Conservation (phyloP, 2,113 vertebrate genomes). For the Sapayoa aenigma region DNA sequence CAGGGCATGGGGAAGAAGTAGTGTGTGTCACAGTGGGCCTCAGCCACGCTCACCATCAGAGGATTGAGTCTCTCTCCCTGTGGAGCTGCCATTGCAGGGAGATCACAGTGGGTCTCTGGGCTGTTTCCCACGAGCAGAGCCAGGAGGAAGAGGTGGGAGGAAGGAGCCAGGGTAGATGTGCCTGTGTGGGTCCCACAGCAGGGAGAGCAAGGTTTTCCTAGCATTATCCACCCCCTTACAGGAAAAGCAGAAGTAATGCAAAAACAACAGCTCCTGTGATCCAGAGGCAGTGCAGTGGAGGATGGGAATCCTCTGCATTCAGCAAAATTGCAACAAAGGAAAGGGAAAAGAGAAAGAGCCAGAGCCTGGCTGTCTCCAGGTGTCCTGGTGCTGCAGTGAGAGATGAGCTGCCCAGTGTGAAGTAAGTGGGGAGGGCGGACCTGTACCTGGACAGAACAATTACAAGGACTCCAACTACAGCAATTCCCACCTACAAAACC, state of each 20-base stretch:
- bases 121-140: not conserved
- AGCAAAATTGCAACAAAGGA: not conserved
- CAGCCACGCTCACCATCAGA: not conserved
- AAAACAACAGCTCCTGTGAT: not conserved
- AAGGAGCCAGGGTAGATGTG: not conserved
- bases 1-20: not conserved
- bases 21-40: not conserved
- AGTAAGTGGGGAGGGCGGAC: accelerated
- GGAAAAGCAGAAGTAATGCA: not conserved
- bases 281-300: not conserved
- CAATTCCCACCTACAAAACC: not conserved
- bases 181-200: accelerated
- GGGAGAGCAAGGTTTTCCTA: not conserved
- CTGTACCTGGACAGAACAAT: no score
- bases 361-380: not conserved
- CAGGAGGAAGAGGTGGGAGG: not conserved
- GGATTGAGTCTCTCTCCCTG: not conserved
- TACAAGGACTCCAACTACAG: not conserved
- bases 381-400: not conserved
- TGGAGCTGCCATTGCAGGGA: not conserved
- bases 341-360: not conserved
- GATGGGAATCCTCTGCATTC: not conserved
- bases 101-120: accelerated
- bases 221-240: not conserved
- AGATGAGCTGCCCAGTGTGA: accelerated